phyloP scores from a whole-genome alignment of 2,797 vertebrate species.

The Tachyglossus aculeatus region DNA sequence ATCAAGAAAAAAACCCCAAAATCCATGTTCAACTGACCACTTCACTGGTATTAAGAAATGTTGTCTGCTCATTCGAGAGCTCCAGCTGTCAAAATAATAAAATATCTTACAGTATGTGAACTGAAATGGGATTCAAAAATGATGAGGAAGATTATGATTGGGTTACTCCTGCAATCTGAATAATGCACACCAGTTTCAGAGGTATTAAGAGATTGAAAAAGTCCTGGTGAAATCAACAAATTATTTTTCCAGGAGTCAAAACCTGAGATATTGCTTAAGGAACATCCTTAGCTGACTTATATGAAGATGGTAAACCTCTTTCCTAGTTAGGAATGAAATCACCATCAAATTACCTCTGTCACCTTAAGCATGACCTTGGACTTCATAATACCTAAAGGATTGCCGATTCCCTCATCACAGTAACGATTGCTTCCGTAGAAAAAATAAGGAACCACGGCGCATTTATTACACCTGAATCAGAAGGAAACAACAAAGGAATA shows the following conservation, averaged over 20 bases:
- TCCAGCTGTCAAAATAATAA: constrained; percentile 5
- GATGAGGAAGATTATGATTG: background rate
- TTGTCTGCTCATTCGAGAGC: background rate
- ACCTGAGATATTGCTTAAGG: background rate
- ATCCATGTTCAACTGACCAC: constrained; percentile 9
- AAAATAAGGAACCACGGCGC: background rate
- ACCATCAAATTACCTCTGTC: constrained; percentile 1
- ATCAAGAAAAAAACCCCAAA: background rate
- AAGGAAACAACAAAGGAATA: background rate
- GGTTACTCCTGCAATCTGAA: background rate
- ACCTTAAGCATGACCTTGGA: background rate
- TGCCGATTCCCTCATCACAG: background rate
- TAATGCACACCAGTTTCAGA: background rate
- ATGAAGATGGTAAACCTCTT: background rate
- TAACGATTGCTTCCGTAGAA: background rate
- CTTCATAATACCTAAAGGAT: background rate
- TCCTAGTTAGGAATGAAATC: background rate
- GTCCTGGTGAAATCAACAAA: background rate
- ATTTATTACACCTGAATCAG: background rate
- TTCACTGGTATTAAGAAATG: background rate
- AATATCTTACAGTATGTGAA: constrained; percentile 3
- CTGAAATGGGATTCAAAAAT: background rate
- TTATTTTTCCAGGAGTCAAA: background rate
- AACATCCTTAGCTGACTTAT: background rate
- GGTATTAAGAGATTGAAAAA: background rate